Evolutionary conservation across 2,888 invertebrate species (phyloP), one percentile per base, ranked within the genome.

Genomic region (Atrina japonica): DNA sequence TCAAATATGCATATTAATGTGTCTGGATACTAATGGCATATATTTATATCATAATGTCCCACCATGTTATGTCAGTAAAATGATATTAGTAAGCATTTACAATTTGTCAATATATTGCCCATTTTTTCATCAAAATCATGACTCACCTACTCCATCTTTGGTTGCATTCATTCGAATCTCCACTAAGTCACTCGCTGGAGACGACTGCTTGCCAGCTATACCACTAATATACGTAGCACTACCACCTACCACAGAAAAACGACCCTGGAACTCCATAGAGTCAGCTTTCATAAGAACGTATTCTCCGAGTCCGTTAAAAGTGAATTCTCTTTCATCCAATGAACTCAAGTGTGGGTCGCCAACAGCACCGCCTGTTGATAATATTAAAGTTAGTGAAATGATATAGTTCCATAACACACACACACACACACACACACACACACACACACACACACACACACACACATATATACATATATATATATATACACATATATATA

Each of bases 251-350:
- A 66, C 52, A 9, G 52, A 45, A 6, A 69, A 47, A 21, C 79
- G 59, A 18, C 59, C 73, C 65, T 82, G 80, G 9, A 77, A 40
- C 21, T 66, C 67, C 55, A 82, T 76, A 11, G 40, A 25, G 1
- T 53, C 11, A 16, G 58, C 66, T 11, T 45, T 53, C 11, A 73
- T 50, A n/a, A 83, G 68, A n/a, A 67, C 45, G 60, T 66, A 84
- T 68, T 83, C 83, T 16, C 84, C 84, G 35, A 60, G 73, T 1
- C 84, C 84, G 58, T 84, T 84, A 68, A 82, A 84, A 7, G 83
- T 76, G 56, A 78, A 84, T 1, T 35, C 14, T 7, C 73, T 21
- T 7, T 75, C 76, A 67, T 84, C 84, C 14, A 81, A 55, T 0
- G 81, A 80, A 3, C 59, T 29, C 7, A 82, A 66, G 55, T 84